Evolutionary conservation across 2,113 vertebrate species (phyloP).

Genomic region (Carettochelys insculpta): DNA sequence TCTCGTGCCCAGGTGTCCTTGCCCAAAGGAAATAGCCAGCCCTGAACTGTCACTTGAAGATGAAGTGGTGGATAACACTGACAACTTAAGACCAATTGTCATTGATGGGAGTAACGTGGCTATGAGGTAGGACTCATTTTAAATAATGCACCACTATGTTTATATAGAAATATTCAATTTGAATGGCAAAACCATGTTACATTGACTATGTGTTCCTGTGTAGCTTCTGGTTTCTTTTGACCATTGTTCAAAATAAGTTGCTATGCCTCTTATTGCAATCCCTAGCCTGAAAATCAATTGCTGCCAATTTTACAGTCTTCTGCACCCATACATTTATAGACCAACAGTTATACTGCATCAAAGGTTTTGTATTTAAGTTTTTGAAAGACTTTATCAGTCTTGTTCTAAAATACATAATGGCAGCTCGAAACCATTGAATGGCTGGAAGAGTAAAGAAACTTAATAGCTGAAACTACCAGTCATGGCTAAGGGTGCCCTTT

Average conservation of each 20-base stretch:
- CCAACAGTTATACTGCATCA: neutral
- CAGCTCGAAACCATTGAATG: neutral
- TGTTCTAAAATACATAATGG: neutral
- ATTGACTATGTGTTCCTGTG: neutral
- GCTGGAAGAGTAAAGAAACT: neutral
- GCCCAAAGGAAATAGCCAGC: constrained; percentile 85
- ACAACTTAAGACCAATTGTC: constrained; percentile 94
- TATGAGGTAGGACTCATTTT: constrained; percentile 87
- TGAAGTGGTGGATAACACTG: constrained; percentile 86
- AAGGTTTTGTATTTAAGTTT: neutral
- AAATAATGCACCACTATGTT: neutral
- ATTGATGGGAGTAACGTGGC: constrained; percentile 98
- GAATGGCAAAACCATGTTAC: neutral
- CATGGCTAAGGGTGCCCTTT: neutral
- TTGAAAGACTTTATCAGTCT: neutral
- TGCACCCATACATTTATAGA: neutral
- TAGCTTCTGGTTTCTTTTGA: neutral
- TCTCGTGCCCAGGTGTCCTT: constrained; percentile 77
- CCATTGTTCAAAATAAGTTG: neutral
- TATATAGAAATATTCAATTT: neutral
- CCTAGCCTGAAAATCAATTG: neutral
- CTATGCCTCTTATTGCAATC: neutral
- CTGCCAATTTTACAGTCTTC: neutral
- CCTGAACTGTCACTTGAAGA: constrained; percentile 93
- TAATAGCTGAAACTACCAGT: neutral